Percentiles rank a stretch among this genome's conserved stretches.
phyloP scores from a whole-genome alignment of 2,113 vertebrate genomes.

The Sander lucioperca region DNA sequence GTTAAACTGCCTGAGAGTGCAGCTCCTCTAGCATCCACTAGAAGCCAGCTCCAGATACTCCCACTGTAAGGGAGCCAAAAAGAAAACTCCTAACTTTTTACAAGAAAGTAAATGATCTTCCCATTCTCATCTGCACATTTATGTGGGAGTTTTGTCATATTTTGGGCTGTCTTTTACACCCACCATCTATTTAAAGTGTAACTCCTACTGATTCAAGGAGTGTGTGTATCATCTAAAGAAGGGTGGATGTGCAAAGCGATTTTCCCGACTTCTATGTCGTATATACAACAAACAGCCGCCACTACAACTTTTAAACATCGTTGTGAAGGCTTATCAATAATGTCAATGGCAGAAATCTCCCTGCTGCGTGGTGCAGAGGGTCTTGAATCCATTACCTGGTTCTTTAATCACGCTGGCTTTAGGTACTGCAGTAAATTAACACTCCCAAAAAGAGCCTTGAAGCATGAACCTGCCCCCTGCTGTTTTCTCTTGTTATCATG shows the following conservation, averaged over 20 bases:
- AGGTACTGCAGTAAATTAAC: neutral
- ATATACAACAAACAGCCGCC: neutral
- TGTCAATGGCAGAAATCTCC: neutral
- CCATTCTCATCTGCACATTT: neutral
- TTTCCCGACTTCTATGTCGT: neutral
- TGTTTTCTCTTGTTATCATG: neutral
- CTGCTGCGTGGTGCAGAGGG: neutral
- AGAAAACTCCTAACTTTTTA: neutral
- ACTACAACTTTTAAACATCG: neutral
- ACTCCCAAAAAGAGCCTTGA: neutral
- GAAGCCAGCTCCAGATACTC: neutral
- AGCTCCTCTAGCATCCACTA: neutral
- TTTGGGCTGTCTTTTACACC: neutral
- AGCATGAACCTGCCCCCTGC: neutral
- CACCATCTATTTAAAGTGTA: too few relatives aligned
- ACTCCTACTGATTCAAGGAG: neutral
- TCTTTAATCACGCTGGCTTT: neutral
- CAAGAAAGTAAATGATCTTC: neutral
- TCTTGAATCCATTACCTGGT: too few relatives aligned
- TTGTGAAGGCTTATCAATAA: neutral
- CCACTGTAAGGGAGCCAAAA: neutral
- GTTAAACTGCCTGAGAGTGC: neutral
- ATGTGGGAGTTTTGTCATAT: neutral
- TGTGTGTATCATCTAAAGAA: too few relatives aligned
- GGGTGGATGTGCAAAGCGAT: neutral